Percentiles rank a stretch among this genome's conserved stretches.
phyloP scores from a whole-genome alignment of 2,113 vertebrate genomes.

The Heloderma charlesbogerti region DNA sequence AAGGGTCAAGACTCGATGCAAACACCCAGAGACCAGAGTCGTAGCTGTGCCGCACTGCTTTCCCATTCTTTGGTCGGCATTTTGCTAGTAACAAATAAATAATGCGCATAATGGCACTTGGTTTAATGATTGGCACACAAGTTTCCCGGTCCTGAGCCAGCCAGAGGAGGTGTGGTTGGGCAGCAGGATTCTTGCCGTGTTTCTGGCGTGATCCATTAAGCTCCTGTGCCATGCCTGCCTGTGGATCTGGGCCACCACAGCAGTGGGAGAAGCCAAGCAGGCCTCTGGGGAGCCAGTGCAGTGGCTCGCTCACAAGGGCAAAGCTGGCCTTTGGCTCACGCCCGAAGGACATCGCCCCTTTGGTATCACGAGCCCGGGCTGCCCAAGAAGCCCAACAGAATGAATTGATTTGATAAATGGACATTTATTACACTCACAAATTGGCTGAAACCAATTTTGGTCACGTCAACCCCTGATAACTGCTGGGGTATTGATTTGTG shows the following conservation, averaged over 20 bases:
- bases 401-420: conserved; percentile 92
- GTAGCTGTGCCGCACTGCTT: neutral
- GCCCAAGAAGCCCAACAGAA: conserved; percentile 65
- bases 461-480: conserved; percentile 87
- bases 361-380: conserved; percentile 52
- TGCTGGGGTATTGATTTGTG: conserved; percentile 93
- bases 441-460: conserved; percentile 93
- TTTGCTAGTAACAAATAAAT: neutral
- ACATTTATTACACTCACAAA: conserved; percentile 93
- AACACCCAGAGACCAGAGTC: neutral
- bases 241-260: fast-evolving
- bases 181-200: neutral
- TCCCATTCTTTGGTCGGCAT: neutral
- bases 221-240: no score
- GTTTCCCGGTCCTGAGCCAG: neutral
- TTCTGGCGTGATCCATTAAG: neutral
- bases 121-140: neutral
- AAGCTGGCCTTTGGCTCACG: fast-evolving
- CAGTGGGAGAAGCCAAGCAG: neutral
- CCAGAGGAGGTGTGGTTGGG: neutral
- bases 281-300: neutral
- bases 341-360: conserved; percentile 46
- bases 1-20: neutral
- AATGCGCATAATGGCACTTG: neutral
- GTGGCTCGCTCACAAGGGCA: neutral